These are phyloP conservation scores for Oscheius sp. DNA, from an alignment of 2,888 invertebrate genomes.

Conservation along the genomic window DNA sequence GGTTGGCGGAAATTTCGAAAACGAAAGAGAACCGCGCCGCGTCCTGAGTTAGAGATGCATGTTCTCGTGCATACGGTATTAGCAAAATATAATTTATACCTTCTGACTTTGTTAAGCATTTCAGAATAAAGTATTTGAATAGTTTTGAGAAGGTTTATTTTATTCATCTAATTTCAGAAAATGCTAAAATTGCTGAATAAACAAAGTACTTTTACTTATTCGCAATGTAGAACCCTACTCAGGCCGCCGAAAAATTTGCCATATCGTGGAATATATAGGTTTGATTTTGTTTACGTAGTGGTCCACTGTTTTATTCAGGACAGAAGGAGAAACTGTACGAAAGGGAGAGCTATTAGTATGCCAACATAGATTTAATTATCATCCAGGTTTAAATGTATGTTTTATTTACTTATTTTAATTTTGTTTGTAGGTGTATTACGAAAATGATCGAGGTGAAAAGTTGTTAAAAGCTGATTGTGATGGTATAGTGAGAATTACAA, in stretches of 20 bases:
- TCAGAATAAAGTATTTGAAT: background rate
- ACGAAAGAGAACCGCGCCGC: background rate
- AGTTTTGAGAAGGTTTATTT: background rate
- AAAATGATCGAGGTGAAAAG: constrained; percentile 53
- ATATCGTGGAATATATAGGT: constrained; percentile 67
- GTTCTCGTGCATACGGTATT: background rate
- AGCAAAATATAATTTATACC: no score
- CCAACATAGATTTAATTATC: constrained; percentile 67
- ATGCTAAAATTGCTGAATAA: constrained; percentile 5
- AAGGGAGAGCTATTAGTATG: constrained; percentile 66
- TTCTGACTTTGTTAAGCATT: no score
- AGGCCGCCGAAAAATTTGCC: constrained; percentile 65
- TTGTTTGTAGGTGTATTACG: constrained; percentile 42
- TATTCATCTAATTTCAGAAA: background rate
- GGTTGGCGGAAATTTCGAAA: constrained; percentile 3
- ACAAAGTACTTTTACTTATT: background rate
- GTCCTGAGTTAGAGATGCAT: background rate
- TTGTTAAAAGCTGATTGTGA: constrained; percentile 65
- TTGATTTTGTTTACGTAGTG: background rate
- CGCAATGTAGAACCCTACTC: constrained; percentile 41
- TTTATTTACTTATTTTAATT: background rate
- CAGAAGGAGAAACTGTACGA: constrained; percentile 54
- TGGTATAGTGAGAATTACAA: constrained; percentile 67
- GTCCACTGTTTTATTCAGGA: constrained; percentile 34
- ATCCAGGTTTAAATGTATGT: constrained; percentile 70